Evolutionary conservation across 1,140 invertebrate species (phyloP).

Genomic region (Drosophila micromelanica): DNA sequence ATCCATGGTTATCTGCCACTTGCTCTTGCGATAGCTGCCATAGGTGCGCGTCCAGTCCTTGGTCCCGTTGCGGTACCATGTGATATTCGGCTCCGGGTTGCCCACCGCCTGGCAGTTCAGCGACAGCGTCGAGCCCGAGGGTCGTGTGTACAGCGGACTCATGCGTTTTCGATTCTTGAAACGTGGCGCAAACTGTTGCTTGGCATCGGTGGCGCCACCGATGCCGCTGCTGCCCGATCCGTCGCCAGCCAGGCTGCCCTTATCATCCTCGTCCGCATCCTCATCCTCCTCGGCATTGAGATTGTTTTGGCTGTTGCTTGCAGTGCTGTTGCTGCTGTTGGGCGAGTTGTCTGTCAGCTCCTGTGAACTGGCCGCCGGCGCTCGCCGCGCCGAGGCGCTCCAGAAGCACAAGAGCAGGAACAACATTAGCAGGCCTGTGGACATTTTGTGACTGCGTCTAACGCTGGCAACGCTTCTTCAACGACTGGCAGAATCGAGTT

Average conservation of each 20-base stretch:
- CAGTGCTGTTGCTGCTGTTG: background rate
- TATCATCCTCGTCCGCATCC: conserved; percentile 52
- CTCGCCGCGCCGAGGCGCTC: conserved; percentile 28
- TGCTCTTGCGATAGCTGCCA: conserved; percentile 83
- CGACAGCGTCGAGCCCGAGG: conserved; percentile 88
- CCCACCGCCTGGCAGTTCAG: conserved; percentile 89
- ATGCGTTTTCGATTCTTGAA: conserved; percentile 61
- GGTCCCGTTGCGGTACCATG: conserved; percentile 91
- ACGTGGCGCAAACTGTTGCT: conserved; percentile 33
- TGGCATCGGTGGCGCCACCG: conserved; percentile 12
- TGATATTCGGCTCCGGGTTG: conserved; percentile 91
- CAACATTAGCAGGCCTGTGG: conserved; percentile 33
- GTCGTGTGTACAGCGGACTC: conserved; percentile 85
- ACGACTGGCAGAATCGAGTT: conserved; percentile 14
- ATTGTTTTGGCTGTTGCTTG: conserved; percentile 3
- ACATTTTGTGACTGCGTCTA: conserved; percentile 26
- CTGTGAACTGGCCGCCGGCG: conserved; percentile 49
- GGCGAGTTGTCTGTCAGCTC: conserved; percentile 20
- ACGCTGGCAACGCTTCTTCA: conserved; percentile 16
- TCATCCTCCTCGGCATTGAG: background rate
- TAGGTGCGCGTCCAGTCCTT: conserved; percentile 86
- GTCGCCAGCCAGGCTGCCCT: background rate
- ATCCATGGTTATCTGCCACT: conserved; percentile 90
- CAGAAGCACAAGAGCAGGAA: conserved; percentile 15
- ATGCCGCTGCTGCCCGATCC: conserved; percentile 15